Evolutionary conservation across 2,888 invertebrate species (phyloP).

Genomic region (Diadegma fenestrale): DNA sequence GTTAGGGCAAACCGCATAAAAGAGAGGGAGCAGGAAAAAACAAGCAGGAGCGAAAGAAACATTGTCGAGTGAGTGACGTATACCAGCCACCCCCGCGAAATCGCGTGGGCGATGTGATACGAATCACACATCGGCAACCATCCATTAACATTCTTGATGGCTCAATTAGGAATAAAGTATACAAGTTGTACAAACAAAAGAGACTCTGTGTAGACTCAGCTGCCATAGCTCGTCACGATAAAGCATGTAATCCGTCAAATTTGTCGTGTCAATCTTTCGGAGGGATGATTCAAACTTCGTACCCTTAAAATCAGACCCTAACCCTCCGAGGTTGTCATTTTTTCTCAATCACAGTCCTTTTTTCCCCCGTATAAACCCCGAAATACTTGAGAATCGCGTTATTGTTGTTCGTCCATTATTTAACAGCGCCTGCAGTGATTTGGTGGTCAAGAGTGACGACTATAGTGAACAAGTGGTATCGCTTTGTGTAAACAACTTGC

Average conservation of each 20-base stretch:
- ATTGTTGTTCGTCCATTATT: neutral
- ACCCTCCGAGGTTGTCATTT: neutral
- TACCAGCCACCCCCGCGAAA: conserved; percentile 35
- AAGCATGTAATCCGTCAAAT: conserved; percentile 34
- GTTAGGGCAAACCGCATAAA: neutral
- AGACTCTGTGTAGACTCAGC: neutral
- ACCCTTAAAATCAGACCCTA: neutral
- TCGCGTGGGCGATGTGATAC: conserved; percentile 5
- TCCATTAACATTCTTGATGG: conserved; percentile 18
- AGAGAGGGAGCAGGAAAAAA: neutral
- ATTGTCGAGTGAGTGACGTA: conserved; percentile 16
- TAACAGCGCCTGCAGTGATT: neutral
- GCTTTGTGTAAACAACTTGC: neutral
- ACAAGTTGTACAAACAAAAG: conserved; percentile 11
- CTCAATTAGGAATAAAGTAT: conserved; percentile 8
- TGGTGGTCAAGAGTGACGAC: neutral
- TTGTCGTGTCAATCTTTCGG: conserved; percentile 5
- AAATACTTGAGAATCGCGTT: neutral
- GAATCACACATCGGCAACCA: conserved; percentile 18
- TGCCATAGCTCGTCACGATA: neutral
- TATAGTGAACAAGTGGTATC: neutral
- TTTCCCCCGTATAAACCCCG: too few relatives aligned
- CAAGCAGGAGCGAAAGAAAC: neutral
- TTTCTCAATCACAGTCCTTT: neutral
- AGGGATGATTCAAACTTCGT: neutral